Conservation (phyloP, 1,140 invertebrate genomes). For the Vanessa tameamea region DNA sequence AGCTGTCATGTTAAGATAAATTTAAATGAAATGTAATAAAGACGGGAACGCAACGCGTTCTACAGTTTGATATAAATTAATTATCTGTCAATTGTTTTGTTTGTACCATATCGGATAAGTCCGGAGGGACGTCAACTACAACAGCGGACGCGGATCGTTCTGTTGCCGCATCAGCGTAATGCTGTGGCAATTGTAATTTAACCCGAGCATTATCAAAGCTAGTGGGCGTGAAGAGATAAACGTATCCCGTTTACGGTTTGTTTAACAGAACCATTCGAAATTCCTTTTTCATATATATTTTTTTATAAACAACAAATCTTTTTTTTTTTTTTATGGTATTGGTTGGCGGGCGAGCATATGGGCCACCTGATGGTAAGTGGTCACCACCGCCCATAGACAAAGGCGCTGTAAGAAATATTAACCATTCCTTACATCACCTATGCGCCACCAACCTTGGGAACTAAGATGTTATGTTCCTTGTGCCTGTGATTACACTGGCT, state of each 20-base stretch:
- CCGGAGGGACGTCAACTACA: constrained; percentile 18
- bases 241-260: constrained; percentile 49
- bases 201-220: constrained; percentile 55
- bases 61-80: background rate
- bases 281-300: constrained; percentile 12
- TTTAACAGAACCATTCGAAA: constrained; percentile 33
- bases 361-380: too few species aligned
- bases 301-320: background rate
- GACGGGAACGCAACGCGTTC: background rate
- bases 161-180: constrained; percentile 29
- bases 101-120: constrained; percentile 15
- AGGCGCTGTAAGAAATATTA: too few species aligned
- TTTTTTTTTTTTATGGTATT: too few species aligned
- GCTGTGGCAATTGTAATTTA: constrained; percentile 55
- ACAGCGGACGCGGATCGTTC: constrained; percentile 17
- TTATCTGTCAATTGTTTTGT: constrained; percentile 34
- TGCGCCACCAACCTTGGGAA: too few species aligned
- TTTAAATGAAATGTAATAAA: background rate
- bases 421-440: too few species aligned
- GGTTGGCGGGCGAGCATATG: too few species aligned
- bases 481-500: too few species aligned
- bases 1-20: background rate
- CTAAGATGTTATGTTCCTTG: too few species aligned
- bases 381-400: too few species aligned
- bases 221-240: constrained; percentile 72